A percentile compares a stretch with the other conserved stretches of the same genome.
phyloP scores from a whole-genome alignment of 2,113 vertebrate species.

The Dasyornis broadbenti region DNA sequence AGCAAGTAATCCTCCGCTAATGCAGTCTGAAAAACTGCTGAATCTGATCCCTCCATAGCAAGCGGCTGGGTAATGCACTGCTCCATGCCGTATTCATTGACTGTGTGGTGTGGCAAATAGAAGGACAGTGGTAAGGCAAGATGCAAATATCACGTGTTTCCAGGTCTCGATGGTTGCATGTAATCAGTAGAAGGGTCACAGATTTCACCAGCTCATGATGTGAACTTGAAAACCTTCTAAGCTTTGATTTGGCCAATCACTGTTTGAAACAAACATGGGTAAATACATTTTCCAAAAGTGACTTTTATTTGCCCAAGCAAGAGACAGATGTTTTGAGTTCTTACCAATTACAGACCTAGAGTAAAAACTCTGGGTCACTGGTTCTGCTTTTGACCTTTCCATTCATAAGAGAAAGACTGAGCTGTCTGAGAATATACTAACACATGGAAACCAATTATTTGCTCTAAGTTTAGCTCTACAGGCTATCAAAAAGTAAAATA shows the following conservation, averaged over 20 bases:
- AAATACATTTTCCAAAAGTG: background rate
- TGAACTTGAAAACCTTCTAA: background rate
- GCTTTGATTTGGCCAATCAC: background rate
- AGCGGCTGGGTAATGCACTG: background rate
- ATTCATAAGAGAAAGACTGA: background rate
- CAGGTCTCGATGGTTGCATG: accelerated
- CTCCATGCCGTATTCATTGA: background rate
- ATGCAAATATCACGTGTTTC: background rate
- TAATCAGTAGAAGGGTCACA: background rate
- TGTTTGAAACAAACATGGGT: background rate
- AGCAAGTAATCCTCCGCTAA: background rate
- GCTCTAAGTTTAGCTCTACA: background rate
- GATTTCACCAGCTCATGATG: background rate
- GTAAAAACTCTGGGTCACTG: background rate
- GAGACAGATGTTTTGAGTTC: background rate
- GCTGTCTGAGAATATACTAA: background rate
- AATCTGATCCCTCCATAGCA: background rate
- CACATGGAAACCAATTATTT: background rate
- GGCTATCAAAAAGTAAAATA: background rate
- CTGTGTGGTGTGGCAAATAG: background rate
- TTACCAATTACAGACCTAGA: background rate
- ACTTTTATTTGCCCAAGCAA: background rate
- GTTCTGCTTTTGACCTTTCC: background rate
- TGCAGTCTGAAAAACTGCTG: background rate
- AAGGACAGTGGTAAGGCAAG: background rate